A percentile compares a stretch with the other conserved stretches of the same genome.
phyloP scores from a whole-genome alignment of 2,797 vertebrate genomes.

The Malurus splendens region DNA sequence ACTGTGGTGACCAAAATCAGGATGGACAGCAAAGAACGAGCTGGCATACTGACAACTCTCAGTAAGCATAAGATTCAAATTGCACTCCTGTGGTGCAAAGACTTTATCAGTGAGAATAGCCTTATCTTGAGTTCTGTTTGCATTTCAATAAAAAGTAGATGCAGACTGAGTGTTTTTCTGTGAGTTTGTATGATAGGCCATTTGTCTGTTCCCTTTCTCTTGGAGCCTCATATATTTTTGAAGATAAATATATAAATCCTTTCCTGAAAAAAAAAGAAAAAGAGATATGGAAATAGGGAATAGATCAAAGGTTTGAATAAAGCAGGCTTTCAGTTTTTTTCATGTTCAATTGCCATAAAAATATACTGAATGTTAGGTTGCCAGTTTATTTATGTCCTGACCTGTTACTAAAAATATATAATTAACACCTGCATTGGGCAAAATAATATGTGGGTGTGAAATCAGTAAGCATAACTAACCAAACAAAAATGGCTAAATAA shows the following conservation, averaged over 20 bases:
- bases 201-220: not conserved
- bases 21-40: not conserved
- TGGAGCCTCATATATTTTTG: not conserved
- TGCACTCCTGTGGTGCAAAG: not conserved
- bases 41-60: not conserved
- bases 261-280: not conserved
- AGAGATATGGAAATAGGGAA: not conserved
- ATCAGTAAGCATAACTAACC: not conserved
- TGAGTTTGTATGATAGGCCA: not conserved
- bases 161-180: not conserved
- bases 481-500: not conserved
- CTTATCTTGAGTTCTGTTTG: not conserved
- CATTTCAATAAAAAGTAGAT: not conserved
- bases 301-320: not conserved
- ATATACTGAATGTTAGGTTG: not conserved
- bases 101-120: not conserved
- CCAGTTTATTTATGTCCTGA: not conserved
- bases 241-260: not conserved
- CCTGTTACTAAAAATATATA: not conserved
- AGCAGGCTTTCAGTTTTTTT: not conserved
- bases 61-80: not conserved
- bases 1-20: not conserved
- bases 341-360: not conserved
- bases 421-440: not conserved
- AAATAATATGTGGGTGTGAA: not conserved